phyloP scores from a whole-genome alignment of 2,888 invertebrate genomes.

The Hypomecis punctinalis region DNA sequence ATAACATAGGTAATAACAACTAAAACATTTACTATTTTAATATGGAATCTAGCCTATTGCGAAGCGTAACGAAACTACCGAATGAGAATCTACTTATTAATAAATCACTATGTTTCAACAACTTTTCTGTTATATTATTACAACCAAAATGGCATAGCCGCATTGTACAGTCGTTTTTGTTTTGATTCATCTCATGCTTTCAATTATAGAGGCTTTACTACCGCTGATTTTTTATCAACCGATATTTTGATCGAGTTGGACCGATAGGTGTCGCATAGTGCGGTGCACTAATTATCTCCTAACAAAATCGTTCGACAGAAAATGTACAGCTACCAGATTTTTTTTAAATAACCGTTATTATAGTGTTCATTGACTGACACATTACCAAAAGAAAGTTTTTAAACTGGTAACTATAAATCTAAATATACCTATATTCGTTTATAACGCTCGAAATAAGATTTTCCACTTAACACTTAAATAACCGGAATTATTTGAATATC shows the following conservation, averaged over 20 bases:
- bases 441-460: too few relatives aligned
- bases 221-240: not conserved
- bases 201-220: not conserved
- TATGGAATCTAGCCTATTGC: slow-evolving; percentile 70
- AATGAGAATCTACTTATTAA: slow-evolving; percentile 72
- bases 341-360: too few relatives aligned
- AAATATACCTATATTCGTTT: too few relatives aligned
- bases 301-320: too few relatives aligned
- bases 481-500: too few relatives aligned
- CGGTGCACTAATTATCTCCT: too few relatives aligned
- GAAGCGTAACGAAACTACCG: slow-evolving; percentile 75
- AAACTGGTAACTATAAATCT: too few relatives aligned
- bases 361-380: too few relatives aligned
- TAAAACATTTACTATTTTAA: slow-evolving; percentile 64
- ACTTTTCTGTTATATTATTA: slow-evolving; percentile 57
- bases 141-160: slow-evolving; percentile 58
- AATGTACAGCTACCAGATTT: too few relatives aligned
- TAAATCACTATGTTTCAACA: slow-evolving; percentile 73
- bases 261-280: too few relatives aligned
- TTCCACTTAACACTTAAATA: too few relatives aligned
- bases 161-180: slow-evolving; percentile 22
- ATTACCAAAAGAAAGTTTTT: too few relatives aligned
- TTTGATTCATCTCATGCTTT: slow-evolving; percentile 26
- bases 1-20: slow-evolving; percentile 60
- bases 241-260: not conserved